Percentiles rank a stretch among this genome's conserved stretches.
Conservation (phyloP, 2,888 invertebrate species). For the Syritta pipiens region DNA sequence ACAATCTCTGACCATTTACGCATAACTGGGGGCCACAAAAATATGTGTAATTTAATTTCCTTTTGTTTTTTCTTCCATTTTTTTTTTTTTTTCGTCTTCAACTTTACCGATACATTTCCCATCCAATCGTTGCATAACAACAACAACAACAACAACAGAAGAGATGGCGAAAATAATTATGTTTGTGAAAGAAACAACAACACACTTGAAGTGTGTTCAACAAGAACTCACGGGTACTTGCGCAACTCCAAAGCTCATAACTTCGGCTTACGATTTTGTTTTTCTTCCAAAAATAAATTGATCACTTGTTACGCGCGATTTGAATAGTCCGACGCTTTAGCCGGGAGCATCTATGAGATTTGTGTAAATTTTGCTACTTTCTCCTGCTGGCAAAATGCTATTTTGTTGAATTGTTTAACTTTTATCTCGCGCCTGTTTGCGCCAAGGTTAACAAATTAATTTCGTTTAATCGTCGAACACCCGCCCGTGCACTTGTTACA, state of each 20-base stretch:
- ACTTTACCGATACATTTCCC: neutral
- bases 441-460: conserved; percentile 38
- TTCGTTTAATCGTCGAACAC: too few relatives aligned
- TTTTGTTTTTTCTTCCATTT: conserved; percentile 16
- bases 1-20: conserved; percentile 55
- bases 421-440: too few relatives aligned
- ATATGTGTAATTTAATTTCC: conserved; percentile 31
- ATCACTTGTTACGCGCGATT: conserved; percentile 24
- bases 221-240: conserved; percentile 45
- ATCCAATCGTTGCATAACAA: conserved; percentile 37
- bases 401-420: too few relatives aligned
- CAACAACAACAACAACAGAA: neutral
- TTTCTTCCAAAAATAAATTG: conserved; percentile 35
- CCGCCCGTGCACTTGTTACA: neutral
- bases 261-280: conserved; percentile 17
- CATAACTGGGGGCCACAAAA: conserved; percentile 30
- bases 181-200: conserved; percentile 8
- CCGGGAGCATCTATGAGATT: too few relatives aligned
- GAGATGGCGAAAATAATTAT: conserved; percentile 38
- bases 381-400: neutral
- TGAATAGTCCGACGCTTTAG: too few relatives aligned
- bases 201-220: conserved; percentile 13
- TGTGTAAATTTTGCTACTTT: conserved; percentile 21
- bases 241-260: conserved; percentile 31
- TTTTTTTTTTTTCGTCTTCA: too few relatives aligned